Conservation (phyloP, 1,140 invertebrate species). For the Calycopis cecrops region DNA sequence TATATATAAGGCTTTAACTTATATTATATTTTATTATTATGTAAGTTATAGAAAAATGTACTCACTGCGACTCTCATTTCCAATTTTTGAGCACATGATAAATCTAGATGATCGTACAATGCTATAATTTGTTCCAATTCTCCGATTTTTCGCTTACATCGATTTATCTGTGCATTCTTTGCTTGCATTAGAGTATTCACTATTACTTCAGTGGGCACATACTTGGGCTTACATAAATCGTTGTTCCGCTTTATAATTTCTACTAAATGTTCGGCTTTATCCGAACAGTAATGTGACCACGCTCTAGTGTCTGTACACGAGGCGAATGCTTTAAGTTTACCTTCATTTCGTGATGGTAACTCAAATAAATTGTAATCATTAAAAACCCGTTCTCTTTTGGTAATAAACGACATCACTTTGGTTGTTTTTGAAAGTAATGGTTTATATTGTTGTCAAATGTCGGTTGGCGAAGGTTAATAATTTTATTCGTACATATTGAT, state of each 20-base stretch:
- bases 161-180: conserved; percentile 67
- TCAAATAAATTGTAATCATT: conserved; percentile 56
- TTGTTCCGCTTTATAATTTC: conserved; percentile 66
- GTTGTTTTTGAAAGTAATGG: conserved; percentile 18
- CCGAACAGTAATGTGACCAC: conserved; percentile 61
- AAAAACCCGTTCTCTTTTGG: conserved; percentile 64
- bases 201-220: conserved; percentile 68
- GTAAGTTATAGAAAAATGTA: no score
- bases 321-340: conserved; percentile 60
- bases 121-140: conserved; percentile 61
- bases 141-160: conserved; percentile 62
- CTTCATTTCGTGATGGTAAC: conserved; percentile 59
- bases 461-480: conserved; percentile 26
- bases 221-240: conserved; percentile 50
- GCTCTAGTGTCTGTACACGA: conserved; percentile 67
- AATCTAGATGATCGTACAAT: conserved; percentile 57
- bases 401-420: conserved; percentile 61
- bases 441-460: not conserved
- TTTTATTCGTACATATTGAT: conserved; percentile 51
- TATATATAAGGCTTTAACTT: no score
- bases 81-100: conserved; percentile 58
- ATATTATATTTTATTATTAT: no score
- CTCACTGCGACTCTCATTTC: conserved; percentile 59
- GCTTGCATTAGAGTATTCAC: conserved; percentile 65
- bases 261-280: conserved; percentile 61